These are phyloP conservation scores for Coluber constrictor DNA, from an alignment of 2,797 vertebrate genomes.

Conservation along the genomic window DNA sequence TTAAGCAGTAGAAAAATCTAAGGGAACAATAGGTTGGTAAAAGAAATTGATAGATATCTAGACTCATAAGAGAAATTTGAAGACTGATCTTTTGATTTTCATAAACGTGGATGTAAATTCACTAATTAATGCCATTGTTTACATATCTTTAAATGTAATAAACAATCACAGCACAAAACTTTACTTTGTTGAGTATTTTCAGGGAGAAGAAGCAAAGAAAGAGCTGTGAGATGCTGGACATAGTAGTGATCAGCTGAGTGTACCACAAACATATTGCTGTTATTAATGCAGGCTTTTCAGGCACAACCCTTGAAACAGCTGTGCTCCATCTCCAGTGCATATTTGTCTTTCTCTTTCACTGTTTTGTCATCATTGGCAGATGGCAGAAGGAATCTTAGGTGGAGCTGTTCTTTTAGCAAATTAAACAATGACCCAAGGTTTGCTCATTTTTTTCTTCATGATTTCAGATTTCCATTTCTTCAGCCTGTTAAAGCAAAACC, in stretches of 20 bases:
- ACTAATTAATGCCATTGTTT: slow-evolving; percentile 29
- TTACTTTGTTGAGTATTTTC: slow-evolving; percentile 39
- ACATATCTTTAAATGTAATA: slow-evolving; percentile 32
- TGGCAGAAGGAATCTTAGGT: slow-evolving; percentile 63
- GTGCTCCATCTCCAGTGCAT: slow-evolving; percentile 55
- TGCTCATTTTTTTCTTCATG: slow-evolving; percentile 69
- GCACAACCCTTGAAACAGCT: slow-evolving; percentile 61
- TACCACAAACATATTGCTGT: slow-evolving; percentile 44
- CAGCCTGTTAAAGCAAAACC: slow-evolving; percentile 42
- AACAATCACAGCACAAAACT: slow-evolving; percentile 1
- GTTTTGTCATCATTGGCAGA: slow-evolving; percentile 67
- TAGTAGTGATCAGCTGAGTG: background rate
- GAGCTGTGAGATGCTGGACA: slow-evolving; percentile 38
- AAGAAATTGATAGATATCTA: slow-evolving; percentile 26
- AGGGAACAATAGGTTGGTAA: background rate
- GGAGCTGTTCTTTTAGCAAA: slow-evolving; percentile 66
- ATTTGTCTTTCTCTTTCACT: slow-evolving; percentile 68
- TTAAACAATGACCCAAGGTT: slow-evolving; percentile 73
- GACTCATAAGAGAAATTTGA: background rate
- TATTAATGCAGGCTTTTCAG: slow-evolving; percentile 43
- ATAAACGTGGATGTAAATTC: slow-evolving; percentile 37
- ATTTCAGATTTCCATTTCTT: slow-evolving; percentile 68
- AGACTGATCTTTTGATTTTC: slow-evolving; percentile 20
- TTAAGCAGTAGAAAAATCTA: background rate
- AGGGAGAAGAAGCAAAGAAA: slow-evolving; percentile 38